Conservation (phyloP, 1,140 invertebrate species). For the Drosophila arawakana region DNA sequence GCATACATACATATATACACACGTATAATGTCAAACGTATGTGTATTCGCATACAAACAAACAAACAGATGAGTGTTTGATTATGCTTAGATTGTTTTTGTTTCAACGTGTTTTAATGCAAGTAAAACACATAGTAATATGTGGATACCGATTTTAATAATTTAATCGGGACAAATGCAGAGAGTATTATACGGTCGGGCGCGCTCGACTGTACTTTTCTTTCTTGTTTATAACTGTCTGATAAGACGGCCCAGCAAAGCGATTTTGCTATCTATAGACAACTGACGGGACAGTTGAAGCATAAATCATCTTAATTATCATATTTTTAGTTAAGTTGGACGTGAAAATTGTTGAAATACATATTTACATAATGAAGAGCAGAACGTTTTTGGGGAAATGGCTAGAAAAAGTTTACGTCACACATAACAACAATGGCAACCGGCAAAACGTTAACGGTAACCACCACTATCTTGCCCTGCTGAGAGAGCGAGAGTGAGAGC, state of each 20-base stretch:
- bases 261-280: slow-evolving; percentile 32
- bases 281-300: slow-evolving; percentile 9
- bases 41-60: too few species aligned
- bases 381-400: slow-evolving; percentile 27
- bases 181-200: too few species aligned
- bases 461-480: slow-evolving; percentile 53
- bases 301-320: slow-evolving; percentile 34
- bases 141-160: too few species aligned
- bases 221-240: slow-evolving; percentile 42
- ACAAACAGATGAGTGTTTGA: too few species aligned
- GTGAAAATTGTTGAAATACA: not conserved
- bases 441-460: slow-evolving; percentile 72
- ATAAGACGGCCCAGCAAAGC: slow-evolving; percentile 37
- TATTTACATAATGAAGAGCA: slow-evolving; percentile 44
- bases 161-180: too few species aligned
- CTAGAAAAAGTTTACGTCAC: slow-evolving; percentile 56
- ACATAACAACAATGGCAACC: slow-evolving; percentile 46
- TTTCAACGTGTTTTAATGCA: too few species aligned
- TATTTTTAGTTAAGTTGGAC: not conserved
- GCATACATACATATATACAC: too few species aligned
- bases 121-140: too few species aligned
- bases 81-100: too few species aligned
- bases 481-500: slow-evolving; percentile 27
- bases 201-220: too few species aligned
- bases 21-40: too few species aligned